A percentile compares a stretch with the other conserved stretches of the same genome.
These are phyloP conservation scores for Drosophila kambysellisi DNA, from an alignment of 2,888 invertebrate genomes.

Conservation along the genomic window DNA sequence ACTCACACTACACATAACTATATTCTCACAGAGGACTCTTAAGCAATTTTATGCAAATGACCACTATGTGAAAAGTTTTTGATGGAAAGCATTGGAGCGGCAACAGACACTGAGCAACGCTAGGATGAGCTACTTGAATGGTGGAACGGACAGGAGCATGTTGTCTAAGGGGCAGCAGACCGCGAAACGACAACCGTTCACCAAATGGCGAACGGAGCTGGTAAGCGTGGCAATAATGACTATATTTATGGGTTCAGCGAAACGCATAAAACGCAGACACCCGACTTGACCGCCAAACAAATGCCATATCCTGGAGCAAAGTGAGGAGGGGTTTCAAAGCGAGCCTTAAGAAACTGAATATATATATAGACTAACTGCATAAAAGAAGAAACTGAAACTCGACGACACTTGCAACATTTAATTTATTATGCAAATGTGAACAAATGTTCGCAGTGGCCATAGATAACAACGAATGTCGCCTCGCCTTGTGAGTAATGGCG, in stretches of 20 bases:
- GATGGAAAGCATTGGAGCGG: constrained; percentile 54
- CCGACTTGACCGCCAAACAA: constrained; percentile 48
- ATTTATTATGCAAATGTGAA: constrained; percentile 81
- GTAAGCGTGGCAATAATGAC: constrained; percentile 67
- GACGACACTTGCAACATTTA: constrained; percentile 80
- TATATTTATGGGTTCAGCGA: constrained; percentile 73
- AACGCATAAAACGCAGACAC: constrained; percentile 70
- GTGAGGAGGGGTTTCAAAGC: constrained; percentile 17
- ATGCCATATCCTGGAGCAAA: constrained; percentile 6
- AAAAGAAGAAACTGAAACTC: constrained; percentile 58
- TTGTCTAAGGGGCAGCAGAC: constrained; percentile 39
- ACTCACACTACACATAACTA: background rate
- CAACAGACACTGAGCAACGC: constrained; percentile 31
- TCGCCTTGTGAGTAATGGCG: constrained; percentile 65
- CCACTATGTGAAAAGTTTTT: constrained; percentile 33
- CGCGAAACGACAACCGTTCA: constrained; percentile 51
- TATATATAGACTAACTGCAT: constrained; percentile 51
- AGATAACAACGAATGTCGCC: constrained; percentile 68
- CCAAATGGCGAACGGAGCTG: constrained; percentile 26
- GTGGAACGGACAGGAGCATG: constrained; percentile 27
- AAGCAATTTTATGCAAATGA: constrained; percentile 17
- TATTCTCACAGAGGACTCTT: background rate
- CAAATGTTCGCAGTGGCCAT: constrained; percentile 74
- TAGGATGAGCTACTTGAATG: constrained; percentile 33
- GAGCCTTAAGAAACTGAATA: constrained; percentile 37